Evolutionary conservation across 2,113 vertebrate genomes (phyloP), one percentile per base, ranked within the genome.

Genomic region (Meleagris gallopavo): DNA sequence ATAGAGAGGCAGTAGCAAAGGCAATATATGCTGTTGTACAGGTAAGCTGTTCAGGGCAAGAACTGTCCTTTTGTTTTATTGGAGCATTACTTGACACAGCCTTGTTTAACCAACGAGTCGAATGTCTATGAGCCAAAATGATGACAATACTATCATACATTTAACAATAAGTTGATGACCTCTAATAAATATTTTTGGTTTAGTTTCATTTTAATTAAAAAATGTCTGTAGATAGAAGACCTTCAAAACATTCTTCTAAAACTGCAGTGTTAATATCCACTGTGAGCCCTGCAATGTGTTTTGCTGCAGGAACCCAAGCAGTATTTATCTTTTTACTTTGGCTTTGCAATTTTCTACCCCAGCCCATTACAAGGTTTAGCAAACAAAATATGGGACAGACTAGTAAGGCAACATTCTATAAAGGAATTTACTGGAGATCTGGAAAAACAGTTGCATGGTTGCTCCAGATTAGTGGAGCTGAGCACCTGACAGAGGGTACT

Each of bases 61-160:
- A 92, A 84, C 70, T 87, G 89, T 91, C 89, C 81, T 89, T 95
- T 91, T 87, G 91, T 94, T 96, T 96, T 96, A 96, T 94, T 91
- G 82, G 84, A 79, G 84, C 96, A 92, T 95, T 89, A 93, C 89
- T 84, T 94, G 89, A 34, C 54, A 84, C 71, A 92, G 78, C 89
- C 93, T 94, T 72, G 89, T 64, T 89, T 87, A 88, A 75, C 65
- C 65, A 75, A 67, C 20, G 81, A 96, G 41, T 30, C 20, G 70
- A 57, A 86, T 84, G 78, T 67, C 94, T 94, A 66, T 30, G 41
- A 82, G 84, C 81, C 54, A 89, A 72, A 90, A 79, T 38, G 65
- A 78, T 89, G 84, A 45, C 82, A 65, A 8, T 27, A 5, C 43
- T 61, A 76, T 94, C 87, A 89, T 78, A 55, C 62, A 76, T 89